phyloP scores from a whole-genome alignment of 1,140 invertebrate genomes.

The Leptopilina boulardi region DNA sequence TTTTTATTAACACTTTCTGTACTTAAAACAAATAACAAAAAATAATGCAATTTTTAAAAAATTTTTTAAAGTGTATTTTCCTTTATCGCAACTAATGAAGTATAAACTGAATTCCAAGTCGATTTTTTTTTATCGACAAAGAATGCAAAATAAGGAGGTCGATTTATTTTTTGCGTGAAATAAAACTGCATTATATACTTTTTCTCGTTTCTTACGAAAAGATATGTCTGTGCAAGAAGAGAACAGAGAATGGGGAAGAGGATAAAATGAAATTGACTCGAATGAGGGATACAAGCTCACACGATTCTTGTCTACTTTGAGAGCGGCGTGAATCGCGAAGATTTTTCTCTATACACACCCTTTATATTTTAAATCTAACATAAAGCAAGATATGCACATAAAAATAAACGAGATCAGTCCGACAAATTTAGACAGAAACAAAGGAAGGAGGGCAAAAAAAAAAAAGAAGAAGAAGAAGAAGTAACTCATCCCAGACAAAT shows the following conservation, averaged over 20 bases:
- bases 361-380: constrained; percentile 14
- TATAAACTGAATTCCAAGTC: neutral
- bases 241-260: neutral
- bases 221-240: neutral
- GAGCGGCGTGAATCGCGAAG: neutral
- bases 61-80: no score
- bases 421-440: neutral
- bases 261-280: constrained; percentile 31
- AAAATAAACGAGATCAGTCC: no score
- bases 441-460: neutral
- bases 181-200: constrained; percentile 1
- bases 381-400: no score
- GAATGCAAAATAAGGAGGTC: neutral
- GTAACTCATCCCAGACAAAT: no score
- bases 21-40: no score
- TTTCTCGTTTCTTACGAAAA: neutral
- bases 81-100: no score
- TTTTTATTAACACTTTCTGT: no score
- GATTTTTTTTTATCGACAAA: neutral
- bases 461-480: no score
- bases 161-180: constrained; percentile 23
- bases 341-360: constrained; percentile 13
- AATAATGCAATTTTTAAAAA: no score
- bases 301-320: neutral
- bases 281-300: constrained; percentile 28